phyloP scores from a whole-genome alignment of 1,140 invertebrate genomes.

The Gerris buenoi region DNA sequence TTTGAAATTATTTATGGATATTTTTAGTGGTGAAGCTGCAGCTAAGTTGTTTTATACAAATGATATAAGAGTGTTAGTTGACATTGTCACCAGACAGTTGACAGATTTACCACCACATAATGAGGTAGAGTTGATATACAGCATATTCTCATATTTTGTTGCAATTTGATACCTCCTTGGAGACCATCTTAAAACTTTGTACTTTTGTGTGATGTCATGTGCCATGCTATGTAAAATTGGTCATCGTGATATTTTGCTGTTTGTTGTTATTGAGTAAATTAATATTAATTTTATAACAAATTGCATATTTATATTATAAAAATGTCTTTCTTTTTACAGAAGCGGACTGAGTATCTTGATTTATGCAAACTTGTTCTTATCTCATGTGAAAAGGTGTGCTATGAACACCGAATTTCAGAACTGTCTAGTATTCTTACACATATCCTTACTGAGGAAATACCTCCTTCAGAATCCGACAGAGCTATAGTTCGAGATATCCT shows the following conservation, averaged over 20 bases:
- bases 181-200: too few species aligned
- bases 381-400: conserved; percentile 57
- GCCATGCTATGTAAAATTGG: too few species aligned
- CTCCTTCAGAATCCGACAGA: conserved; percentile 53
- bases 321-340: conserved; percentile 35
- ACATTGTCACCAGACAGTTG: conserved; percentile 75
- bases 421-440: conserved; percentile 63
- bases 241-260: too few species aligned
- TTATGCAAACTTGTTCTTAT: conserved; percentile 58
- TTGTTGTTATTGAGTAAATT: too few species aligned
- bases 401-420: conserved; percentile 57
- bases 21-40: conserved; percentile 58
- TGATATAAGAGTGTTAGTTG: conserved; percentile 79
- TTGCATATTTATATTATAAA: too few species aligned
- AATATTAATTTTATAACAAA: too few species aligned
- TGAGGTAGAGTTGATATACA: too few species aligned
- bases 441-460: conserved; percentile 66
- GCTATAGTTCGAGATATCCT: conserved; percentile 58
- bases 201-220: too few species aligned
- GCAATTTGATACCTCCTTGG: too few species aligned
- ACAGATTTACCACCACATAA: conserved; percentile 77
- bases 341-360: conserved; percentile 54
- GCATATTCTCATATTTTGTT: too few species aligned
- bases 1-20: conserved; percentile 70
- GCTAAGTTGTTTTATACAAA: conserved; percentile 82